These are phyloP conservation scores for Ctenoplectra terminalis DNA, from an alignment of 1,140 invertebrate species.

Conservation along the genomic window DNA sequence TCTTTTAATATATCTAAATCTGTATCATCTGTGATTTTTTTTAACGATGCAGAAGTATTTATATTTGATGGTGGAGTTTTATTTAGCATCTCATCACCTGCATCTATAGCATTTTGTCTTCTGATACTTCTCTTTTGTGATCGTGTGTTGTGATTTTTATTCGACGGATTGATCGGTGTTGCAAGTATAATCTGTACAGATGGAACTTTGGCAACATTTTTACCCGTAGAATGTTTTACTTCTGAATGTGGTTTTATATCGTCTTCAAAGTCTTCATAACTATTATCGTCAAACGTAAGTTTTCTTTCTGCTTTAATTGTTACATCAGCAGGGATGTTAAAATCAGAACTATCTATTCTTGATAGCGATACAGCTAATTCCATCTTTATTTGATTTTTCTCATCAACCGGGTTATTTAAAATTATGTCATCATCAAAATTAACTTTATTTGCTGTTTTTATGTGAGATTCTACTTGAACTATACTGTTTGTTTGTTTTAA, in stretches of 20 bases:
- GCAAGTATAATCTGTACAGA: background rate
- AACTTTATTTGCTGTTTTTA: conserved; percentile 59
- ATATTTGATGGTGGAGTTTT: background rate
- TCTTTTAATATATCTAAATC: background rate
- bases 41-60: background rate
- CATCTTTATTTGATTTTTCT: conserved; percentile 48
- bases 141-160: background rate
- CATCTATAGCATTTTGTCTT: background rate
- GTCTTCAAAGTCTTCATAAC: conserved; percentile 7
- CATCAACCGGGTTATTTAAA: conserved; percentile 53
- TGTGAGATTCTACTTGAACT: conserved; percentile 41
- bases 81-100: background rate
- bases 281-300: conserved; percentile 70
- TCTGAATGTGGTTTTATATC: too few relatives aligned
- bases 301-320: conserved; percentile 59
- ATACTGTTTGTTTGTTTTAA: conserved; percentile 71
- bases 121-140: background rate
- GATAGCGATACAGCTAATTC: conserved; percentile 52
- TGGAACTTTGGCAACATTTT: background rate
- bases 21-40: background rate
- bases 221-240: background rate
- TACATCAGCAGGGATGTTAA: conserved; percentile 25
- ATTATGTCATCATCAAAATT: conserved; percentile 65
- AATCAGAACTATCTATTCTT: conserved; percentile 64
- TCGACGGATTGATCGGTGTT: background rate